Evolutionary conservation across 2,113 vertebrate species (phyloP).

Genomic region (Siniperca knerii): DNA sequence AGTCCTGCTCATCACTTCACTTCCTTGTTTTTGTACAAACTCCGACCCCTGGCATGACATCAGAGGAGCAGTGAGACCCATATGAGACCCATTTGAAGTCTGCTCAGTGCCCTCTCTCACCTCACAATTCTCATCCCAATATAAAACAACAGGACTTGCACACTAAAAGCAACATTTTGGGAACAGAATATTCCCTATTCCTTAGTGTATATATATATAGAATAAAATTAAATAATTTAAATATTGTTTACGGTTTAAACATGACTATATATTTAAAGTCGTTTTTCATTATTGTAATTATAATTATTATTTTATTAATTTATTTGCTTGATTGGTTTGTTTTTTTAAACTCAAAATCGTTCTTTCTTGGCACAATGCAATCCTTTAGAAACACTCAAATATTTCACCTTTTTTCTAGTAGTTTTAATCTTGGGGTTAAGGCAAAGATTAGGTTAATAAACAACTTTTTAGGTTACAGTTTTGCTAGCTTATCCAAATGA

Average conservation of each 20-base stretch:
- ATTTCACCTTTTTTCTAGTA: neutral
- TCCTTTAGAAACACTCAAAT: neutral
- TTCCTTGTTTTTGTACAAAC: conserved; percentile 43
- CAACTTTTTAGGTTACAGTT: too few relatives aligned
- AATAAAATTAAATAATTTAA: too few relatives aligned
- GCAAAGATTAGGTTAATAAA: too few relatives aligned
- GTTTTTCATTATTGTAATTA: neutral
- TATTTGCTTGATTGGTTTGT: neutral
- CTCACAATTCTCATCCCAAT: neutral
- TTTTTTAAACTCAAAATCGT: neutral
- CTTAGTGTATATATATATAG: neutral
- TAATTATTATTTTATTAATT: neutral
- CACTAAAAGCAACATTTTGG: neutral
- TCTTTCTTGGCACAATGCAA: neutral
- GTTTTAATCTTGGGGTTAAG: too few relatives aligned
- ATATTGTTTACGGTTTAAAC: too few relatives aligned
- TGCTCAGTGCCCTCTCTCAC: conserved; percentile 31
- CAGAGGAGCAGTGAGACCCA: conserved; percentile 20
- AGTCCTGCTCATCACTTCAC: neutral
- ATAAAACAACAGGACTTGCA: conserved; percentile 22
- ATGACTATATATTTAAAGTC: neutral
- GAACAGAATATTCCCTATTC: neutral
- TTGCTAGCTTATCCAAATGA: too few relatives aligned
- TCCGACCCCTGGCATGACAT: conserved; percentile 32
- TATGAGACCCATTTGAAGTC: neutral